Evolutionary conservation across 2,797 vertebrate species (phyloP).

Genomic region (Neosilurus mollespiculum): DNA sequence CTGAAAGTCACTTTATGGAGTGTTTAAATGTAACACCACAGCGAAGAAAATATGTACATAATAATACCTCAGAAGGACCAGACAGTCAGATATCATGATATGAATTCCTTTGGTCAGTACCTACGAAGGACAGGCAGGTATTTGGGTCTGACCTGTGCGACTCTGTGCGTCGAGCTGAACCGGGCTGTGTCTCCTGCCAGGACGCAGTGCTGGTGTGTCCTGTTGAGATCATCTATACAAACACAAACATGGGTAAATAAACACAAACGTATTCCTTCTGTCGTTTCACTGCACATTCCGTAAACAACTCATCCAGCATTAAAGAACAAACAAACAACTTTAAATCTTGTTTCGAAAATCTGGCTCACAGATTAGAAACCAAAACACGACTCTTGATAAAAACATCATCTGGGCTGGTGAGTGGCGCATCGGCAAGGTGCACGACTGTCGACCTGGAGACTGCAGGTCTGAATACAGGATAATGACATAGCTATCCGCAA

Average conservation of each 20-base stretch:
- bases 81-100: too few relatives aligned
- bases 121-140: background rate
- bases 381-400: background rate
- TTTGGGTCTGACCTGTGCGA: conserved; percentile 82
- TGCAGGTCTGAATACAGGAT: too few relatives aligned
- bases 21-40: background rate
- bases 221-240: conserved; percentile 86
- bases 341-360: background rate
- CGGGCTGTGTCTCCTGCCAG: conserved; percentile 84
- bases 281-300: background rate
- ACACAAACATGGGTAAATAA: conserved; percentile 54
- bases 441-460: too few relatives aligned
- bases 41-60: background rate
- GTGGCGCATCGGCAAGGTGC: too few relatives aligned
- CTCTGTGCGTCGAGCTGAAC: conserved; percentile 95
- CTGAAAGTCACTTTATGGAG: background rate
- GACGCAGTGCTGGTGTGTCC: conserved; percentile 94
- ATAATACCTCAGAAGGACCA: background rate
- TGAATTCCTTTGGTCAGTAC: background rate
- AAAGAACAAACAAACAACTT: background rate
- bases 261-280: background rate
- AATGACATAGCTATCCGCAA: too few relatives aligned
- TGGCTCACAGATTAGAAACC: background rate
- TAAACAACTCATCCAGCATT: too few relatives aligned
- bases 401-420: too few relatives aligned